Evolutionary conservation across 1,140 invertebrate species (phyloP), one percentile per base, ranked within the genome.

Genomic region (Theocolax elegans): DNA sequence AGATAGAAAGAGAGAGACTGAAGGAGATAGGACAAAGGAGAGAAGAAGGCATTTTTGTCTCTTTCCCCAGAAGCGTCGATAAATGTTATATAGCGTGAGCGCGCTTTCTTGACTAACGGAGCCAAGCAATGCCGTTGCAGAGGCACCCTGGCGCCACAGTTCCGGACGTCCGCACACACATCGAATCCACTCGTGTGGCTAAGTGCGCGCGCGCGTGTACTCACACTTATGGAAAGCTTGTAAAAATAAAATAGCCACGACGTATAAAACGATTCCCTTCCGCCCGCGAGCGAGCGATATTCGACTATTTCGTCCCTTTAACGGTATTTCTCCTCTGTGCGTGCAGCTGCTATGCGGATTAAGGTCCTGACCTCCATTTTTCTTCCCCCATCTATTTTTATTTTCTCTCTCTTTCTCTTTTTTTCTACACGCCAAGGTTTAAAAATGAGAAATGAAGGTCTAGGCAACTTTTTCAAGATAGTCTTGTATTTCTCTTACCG

Each of bases 121-220:
- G 51, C 7, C 6, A 54, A 15, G 51, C 15, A 54, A 31, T 31
- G 13, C 51, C 10, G 31, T 79, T 75, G 53, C 71, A 74, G 74
- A 74, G 67, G 74, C 81, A 73, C 68, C 70, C 67, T 73, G 81
- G 81, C 81, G 82, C 82, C 81, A 77, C 71, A 75, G 65, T n/a
- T n/a, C n/a, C 67, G 62, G 63, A 72, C 64, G 59, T 74, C 70
- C 67, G n/a, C 25, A n/a, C n/a, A n/a, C n/a, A n/a, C n/a, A n/a
- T n/a, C n/a, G n/a, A n/a, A n/a, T n/a, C n/a, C n/a, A n/a, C n/a
- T n/a, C n/a, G n/a, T n/a, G n/a, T n/a, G n/a, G n/a, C n/a, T n/a
- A n/a, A n/a, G n/a, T n/a, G n/a, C n/a, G n/a, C n/a, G n/a, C n/a
- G n/a, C n/a, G n/a, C 10, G 13, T 3, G 13, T 23, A 51, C 49